These are phyloP conservation scores for Takifugu flavidus DNA, from an alignment of 2,113 vertebrate genomes.

Conservation along the genomic window DNA sequence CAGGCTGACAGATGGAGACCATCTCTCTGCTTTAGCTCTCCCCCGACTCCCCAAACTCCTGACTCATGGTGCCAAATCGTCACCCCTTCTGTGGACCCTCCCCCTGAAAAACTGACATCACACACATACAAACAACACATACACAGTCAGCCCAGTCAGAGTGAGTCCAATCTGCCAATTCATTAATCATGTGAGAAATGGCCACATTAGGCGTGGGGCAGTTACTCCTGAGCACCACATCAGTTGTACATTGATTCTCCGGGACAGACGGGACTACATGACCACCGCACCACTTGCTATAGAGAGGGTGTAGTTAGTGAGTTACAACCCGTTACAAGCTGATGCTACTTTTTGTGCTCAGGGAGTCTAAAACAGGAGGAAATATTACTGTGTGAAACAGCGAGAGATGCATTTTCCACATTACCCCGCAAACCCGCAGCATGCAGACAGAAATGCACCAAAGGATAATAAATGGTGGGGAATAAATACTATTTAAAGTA, in stretches of 20 bases:
- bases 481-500: constrained; percentile 34
- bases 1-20: constrained; percentile 66
- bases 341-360: constrained; percentile 22
- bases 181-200: constrained; percentile 29
- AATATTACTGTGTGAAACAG: no score
- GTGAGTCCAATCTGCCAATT: constrained; percentile 10
- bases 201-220: constrained; percentile 12
- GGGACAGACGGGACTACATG: constrained; percentile 65
- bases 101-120: constrained; percentile 10
- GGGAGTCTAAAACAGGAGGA: constrained; percentile 9
- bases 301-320: constrained; percentile 18
- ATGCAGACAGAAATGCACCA: constrained; percentile 29
- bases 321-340: constrained; percentile 27
- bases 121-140: constrained; percentile 7
- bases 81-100: constrained; percentile 5
- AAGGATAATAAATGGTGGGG: constrained; percentile 35
- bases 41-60: constrained; percentile 39
- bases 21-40: constrained; percentile 62
- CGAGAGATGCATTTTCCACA: constrained; percentile 36
- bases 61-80: constrained; percentile 38
- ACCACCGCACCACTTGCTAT: constrained; percentile 41
- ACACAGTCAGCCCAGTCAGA: neutral
- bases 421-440: constrained; percentile 23
- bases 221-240: constrained; percentile 51
- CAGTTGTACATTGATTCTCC: constrained; percentile 63